A percentile compares a stretch with the other conserved stretches of the same genome.
These are phyloP conservation scores for Hydropsyche tenuis DNA, from an alignment of 1,140 invertebrate species.

Conservation along the genomic window DNA sequence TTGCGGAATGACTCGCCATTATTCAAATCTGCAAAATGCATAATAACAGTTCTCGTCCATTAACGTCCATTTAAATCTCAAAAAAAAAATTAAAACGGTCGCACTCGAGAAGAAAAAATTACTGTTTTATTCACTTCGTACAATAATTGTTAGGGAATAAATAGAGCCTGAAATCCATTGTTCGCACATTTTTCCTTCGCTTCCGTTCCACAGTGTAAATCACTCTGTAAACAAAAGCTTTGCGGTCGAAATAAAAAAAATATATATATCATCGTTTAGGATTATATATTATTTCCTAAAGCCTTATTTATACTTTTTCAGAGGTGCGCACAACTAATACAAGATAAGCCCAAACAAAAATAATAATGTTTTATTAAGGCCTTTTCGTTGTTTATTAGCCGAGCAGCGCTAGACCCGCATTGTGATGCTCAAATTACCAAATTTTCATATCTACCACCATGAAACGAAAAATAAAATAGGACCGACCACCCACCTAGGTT, in stretches of 20 bases:
- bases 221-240: constrained; percentile 8
- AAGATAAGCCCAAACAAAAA: background rate
- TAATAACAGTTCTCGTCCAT: background rate
- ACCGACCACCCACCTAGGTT: constrained; percentile 1
- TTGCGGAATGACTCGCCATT: background rate
- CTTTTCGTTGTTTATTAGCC: background rate
- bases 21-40: background rate
- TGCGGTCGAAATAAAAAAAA: background rate
- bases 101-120: too few species aligned
- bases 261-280: background rate
- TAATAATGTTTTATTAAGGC: constrained; percentile 7
- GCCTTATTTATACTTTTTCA: background rate
- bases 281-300: constrained; percentile 12
- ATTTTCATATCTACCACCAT: background rate
- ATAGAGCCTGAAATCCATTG: constrained; percentile 5
- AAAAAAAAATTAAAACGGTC: too few species aligned
- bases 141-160: background rate
- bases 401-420: background rate
- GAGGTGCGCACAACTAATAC: background rate
- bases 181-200: background rate
- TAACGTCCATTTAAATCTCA: too few species aligned
- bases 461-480: background rate
- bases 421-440: constrained; percentile 2
- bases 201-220: constrained; percentile 13
- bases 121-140: background rate